Conservation (phyloP, 2,797 vertebrate genomes). For the Tokudaia tokunoshimensis region DNA sequence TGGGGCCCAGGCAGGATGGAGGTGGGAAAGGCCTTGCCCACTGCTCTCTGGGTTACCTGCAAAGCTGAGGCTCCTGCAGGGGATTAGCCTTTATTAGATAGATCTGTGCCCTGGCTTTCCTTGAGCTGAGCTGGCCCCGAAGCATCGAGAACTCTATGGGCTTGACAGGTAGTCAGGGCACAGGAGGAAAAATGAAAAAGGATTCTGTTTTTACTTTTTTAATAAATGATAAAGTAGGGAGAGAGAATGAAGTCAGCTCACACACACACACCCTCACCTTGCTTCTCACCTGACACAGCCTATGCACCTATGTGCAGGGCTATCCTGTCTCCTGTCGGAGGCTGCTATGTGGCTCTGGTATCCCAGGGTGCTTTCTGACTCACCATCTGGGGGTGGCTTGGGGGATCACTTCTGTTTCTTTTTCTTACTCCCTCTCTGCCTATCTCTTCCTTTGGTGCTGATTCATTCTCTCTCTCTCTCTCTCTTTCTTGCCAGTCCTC, state of each 20-base stretch:
- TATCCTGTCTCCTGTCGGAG: fast-evolving
- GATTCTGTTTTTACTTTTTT: slow-evolving; percentile 64
- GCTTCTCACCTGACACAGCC: neutral
- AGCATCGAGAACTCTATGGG: slow-evolving; percentile 4
- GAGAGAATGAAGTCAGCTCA: slow-evolving; percentile 46
- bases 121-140: neutral
- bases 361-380: fast-evolving
- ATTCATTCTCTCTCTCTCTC: neutral
- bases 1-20: neutral
- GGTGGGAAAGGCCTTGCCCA: neutral
- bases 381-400: too few relatives aligned
- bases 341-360: fast-evolving
- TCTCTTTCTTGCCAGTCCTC: neutral
- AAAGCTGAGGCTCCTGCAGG: neutral
- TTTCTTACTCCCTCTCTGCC: neutral
- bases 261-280: neutral
- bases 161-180: slow-evolving; percentile 67
- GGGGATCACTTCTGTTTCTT: neutral
- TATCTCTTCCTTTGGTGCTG: neutral
- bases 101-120: slow-evolving; percentile 56
- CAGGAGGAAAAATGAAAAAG: slow-evolving; percentile 70
- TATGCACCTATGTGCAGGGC: fast-evolving
- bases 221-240: slow-evolving; percentile 74
- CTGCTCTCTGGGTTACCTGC: neutral
- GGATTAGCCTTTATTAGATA: slow-evolving; percentile 78